Evolutionary conservation across 2,888 invertebrate species (phyloP), one percentile per base, ranked within the genome.

Genomic region (Agrochola circellaris): DNA sequence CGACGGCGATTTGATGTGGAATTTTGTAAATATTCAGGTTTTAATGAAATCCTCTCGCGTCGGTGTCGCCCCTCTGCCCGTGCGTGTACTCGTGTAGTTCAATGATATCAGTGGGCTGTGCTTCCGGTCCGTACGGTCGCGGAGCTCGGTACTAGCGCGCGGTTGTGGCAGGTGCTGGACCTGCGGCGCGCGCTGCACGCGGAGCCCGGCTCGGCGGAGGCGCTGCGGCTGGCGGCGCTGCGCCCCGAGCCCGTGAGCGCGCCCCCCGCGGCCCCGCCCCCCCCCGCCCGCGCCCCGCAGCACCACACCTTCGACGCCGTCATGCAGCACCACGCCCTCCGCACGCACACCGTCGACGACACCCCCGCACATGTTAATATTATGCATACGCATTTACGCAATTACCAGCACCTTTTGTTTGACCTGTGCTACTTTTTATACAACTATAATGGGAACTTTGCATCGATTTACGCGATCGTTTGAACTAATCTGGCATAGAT

Each of bases 121-220:
- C 89, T 86, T 81, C 68, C 34, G 75, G 71, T 58, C 42, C n/a
- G 38, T 42, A 20, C 34, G n/a, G 56, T 34, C 58, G 80, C 68
- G 26, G 84, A 58, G 72, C 58, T 45, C 26, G 67, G 83, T 85
- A 82, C 78, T 75, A 85, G 85, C 83, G 83, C 77, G 87, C 86
- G 89, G 90, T 93, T 91, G 91, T 81, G 96, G 94, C 97, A 98
- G 98, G 98, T 98, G 97, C 97, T 98, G 97, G 98, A 98, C 97
- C 97, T 98, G 95, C 97, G 98, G 96, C 97, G 98, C 95, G 98
- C 98, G 93, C 97, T 98, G 95, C 98, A 98, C 96, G 98, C 98
- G 89, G 98, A 97, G 95, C 97, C 97, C 73, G 97, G 97, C 84
- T 96, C 97, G 87, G 96, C 96, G 91, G 96, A 96, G 94, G 96